Evolutionary conservation across 2,888 invertebrate species (phyloP), one percentile per base, ranked within the genome.

Genomic region (Cabera pusaria): DNA sequence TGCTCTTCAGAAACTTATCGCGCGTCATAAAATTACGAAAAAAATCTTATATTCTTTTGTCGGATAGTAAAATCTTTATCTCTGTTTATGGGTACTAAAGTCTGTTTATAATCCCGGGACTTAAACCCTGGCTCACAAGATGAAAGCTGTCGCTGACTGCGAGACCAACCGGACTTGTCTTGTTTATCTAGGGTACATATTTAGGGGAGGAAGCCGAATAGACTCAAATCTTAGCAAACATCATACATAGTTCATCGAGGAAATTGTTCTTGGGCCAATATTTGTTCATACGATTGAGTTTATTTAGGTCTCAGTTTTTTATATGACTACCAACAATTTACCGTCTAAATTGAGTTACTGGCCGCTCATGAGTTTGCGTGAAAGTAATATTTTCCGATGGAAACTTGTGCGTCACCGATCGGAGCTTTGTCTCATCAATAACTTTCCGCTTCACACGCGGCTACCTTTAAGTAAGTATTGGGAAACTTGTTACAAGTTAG

Each of bases 231-330:
- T 6, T 17, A 12, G 6, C 34, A 31, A 36, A 35, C 35, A 19
- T 11, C 24, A n/a, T n/a, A n/a, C n/a, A n/a, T 34, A 19, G 24
- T 10, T 31, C 2, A 14, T 7, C 25, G 19, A 26, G 2, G 34
- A 17, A 11, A 32, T 28, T 20, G 19, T 19, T 29, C 48, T 10
- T 45, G 27, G 7, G 9, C 4, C 22, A 39, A 52, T 52, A 46
- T 52, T 49, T 44, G 46, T 31, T 21, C 49, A 26, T 26, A 28
- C 42, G 49, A 49, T 52, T 52, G 49, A 44, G 49, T 46, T 52
- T 44, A 26, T 35, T 39, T 31, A 29, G 33, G 36, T 5, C 20
- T 27, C 37, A 40, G 17, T 43, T 37, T 33, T 28, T 17, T 22
- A 32, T 28, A 43, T 20, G 2, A 4, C 14, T 4, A 3, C 14